A percentile compares a stretch with the other conserved stretches of the same genome.
Conservation (phyloP, 2,113 vertebrate species). For the Euleptes europaea region DNA sequence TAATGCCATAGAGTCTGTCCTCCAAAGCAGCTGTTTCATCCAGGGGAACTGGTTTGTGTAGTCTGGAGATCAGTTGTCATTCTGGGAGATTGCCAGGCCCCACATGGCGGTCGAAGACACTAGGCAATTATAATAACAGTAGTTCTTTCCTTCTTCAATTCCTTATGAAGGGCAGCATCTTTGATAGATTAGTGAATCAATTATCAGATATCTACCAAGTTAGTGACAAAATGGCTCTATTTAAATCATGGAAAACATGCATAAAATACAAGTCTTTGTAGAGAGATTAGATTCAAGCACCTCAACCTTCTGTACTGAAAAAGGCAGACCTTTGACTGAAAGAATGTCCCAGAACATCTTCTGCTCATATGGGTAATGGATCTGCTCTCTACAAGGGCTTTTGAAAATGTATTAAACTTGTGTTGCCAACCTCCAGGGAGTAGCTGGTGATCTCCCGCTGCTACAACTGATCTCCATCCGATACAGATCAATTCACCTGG, state of each 20-base stretch:
- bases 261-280: fast-evolving
- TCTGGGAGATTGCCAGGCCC: background rate
- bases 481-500: too few species aligned
- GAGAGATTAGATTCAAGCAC: background rate
- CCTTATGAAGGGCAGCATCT: background rate
- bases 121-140: background rate
- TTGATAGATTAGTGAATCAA: conserved; percentile 1
- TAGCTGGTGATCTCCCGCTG: too few species aligned
- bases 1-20: too few species aligned
- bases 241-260: fast-evolving
- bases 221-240: background rate
- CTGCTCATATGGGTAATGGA: conserved; percentile 1
- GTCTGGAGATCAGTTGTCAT: too few species aligned
- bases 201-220: background rate
- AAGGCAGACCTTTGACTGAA: fast-evolving
- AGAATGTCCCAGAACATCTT: background rate
- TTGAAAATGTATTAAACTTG: fast-evolving
- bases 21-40: too few species aligned
- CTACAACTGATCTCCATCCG: too few species aligned
- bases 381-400: conserved; percentile 1
- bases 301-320: background rate
- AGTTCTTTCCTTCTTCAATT: background rate
- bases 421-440: too few species aligned
- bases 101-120: background rate
- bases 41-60: too few species aligned